phyloP scores from a whole-genome alignment of 2,888 invertebrate species.

The Epinotia demarniana region DNA sequence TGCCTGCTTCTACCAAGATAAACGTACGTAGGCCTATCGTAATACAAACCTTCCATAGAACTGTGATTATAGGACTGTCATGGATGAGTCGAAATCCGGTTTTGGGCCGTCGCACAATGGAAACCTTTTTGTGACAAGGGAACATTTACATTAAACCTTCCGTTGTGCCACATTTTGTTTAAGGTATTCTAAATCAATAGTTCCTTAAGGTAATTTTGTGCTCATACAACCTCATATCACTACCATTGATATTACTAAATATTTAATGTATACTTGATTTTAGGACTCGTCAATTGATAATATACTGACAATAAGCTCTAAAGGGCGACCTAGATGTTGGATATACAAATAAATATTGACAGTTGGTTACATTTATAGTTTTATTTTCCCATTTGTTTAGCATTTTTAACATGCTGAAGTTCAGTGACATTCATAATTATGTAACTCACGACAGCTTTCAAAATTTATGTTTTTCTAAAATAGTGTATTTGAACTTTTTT shows the following conservation, averaged over 20 bases:
- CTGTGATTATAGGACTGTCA: neutral
- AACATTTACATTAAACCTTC: neutral
- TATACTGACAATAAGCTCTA: slow-evolving; percentile 47
- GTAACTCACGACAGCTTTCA: no score
- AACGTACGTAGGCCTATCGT: neutral
- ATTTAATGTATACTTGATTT: slow-evolving; percentile 19
- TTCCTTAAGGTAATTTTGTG: slow-evolving; percentile 1
- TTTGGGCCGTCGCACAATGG: neutral
- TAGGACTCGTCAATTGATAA: slow-evolving; percentile 39
- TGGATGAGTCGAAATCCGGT: neutral
- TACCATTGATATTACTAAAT: neutral
- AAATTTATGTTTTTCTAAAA: no score
- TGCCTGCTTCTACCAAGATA: slow-evolving; percentile 1
- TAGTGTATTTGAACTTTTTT: no score
- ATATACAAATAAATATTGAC: slow-evolving; percentile 51
- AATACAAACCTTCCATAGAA: neutral
- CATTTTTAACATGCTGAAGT: neutral
- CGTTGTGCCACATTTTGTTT: neutral
- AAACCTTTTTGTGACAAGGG: neutral
- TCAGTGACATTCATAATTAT: neutral
- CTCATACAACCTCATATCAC: slow-evolving; percentile 3
- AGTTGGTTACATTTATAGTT: slow-evolving; percentile 36
- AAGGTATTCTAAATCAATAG: neutral
- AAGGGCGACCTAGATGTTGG: slow-evolving; percentile 39
- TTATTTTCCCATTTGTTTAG: neutral